Percentiles rank a stretch among this genome's conserved stretches.
Conservation (phyloP, 2,888 invertebrate genomes). For the Ichneumoninae sp. region DNA sequence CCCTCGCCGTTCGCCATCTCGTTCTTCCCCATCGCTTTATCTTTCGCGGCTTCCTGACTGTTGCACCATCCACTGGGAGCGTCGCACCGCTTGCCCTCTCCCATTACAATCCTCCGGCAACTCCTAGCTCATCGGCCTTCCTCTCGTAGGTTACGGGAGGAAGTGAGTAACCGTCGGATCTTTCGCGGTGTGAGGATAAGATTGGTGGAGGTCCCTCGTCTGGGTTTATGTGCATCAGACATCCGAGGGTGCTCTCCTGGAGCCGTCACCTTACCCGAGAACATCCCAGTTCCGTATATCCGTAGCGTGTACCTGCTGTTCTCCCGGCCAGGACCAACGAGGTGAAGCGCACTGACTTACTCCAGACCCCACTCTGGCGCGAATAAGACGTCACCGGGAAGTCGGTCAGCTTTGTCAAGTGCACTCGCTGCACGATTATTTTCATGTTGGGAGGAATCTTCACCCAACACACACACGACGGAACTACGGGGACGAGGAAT, state of each 20-base stretch:
- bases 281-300: not conserved
- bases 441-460: not conserved
- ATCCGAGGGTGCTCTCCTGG: slow-evolving; percentile 37
- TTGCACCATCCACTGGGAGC: slow-evolving; percentile 50
- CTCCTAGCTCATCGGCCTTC: slow-evolving; percentile 39
- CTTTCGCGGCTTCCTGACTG: slow-evolving; percentile 55
- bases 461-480: not conserved
- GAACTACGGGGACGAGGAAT: not conserved
- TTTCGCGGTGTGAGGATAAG: slow-evolving; percentile 33
- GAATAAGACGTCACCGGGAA: not conserved
- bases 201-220: slow-evolving; percentile 31
- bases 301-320: not conserved
- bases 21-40: slow-evolving; percentile 63
- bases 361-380: not conserved
- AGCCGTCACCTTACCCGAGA: not conserved
- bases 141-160: slow-evolving; percentile 13
- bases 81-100: slow-evolving; percentile 36
- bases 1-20: slow-evolving; percentile 34
- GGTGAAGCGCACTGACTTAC: not conserved
- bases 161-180: slow-evolving; percentile 45
- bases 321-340: not conserved
- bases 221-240: slow-evolving; percentile 57
- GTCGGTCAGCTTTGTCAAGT: slow-evolving; percentile 23
- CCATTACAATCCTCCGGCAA: slow-evolving; percentile 1
- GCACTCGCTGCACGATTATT: not conserved